Conservation (phyloP, 92 coral and sea anemone genomes). For the Diadumene lineata region DNA sequence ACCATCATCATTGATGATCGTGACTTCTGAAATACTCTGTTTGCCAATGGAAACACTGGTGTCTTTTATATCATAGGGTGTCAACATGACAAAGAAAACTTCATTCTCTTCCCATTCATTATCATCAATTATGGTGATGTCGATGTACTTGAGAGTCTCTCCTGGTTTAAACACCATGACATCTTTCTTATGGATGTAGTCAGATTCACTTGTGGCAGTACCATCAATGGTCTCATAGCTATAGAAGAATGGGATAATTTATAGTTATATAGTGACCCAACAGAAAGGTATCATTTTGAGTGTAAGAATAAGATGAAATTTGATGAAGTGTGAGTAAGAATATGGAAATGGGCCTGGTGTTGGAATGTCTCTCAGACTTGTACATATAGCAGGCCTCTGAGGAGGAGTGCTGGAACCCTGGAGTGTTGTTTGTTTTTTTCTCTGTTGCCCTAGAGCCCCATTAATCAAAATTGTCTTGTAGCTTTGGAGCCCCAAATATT, state of each 20-base stretch:
- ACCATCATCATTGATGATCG: constrained; percentile 98
- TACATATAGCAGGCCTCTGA: too few species aligned
- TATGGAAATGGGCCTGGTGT: too few species aligned
- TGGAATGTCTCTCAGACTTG: too few species aligned
- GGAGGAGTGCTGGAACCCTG: too few species aligned
- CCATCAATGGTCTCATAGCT: constrained; percentile 97
- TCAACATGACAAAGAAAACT: constrained; percentile 85
- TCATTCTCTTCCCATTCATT: constrained; percentile 99
- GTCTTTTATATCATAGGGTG: constrained; percentile 76
- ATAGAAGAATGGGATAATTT: neutral
- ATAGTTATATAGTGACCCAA: neutral
- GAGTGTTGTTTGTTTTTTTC: too few species aligned
- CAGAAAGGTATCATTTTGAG: too few species aligned
- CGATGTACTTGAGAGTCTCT: constrained; percentile 79
- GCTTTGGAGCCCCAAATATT: too few species aligned
- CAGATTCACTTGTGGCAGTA: constrained; percentile 79
- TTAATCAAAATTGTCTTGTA: too few species aligned
- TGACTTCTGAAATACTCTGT: constrained; percentile 85
- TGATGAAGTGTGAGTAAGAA: too few species aligned
- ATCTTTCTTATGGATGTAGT: constrained; percentile 84
- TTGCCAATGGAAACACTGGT: constrained; percentile 69
- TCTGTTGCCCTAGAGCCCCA: too few species aligned
- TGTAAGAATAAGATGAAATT: too few species aligned
- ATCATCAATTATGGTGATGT: constrained; percentile 90
- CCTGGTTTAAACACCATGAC: constrained; percentile 89